Evolutionary conservation across 1,140 invertebrate species (phyloP).

Genomic region (Uloborus diversus): DNA sequence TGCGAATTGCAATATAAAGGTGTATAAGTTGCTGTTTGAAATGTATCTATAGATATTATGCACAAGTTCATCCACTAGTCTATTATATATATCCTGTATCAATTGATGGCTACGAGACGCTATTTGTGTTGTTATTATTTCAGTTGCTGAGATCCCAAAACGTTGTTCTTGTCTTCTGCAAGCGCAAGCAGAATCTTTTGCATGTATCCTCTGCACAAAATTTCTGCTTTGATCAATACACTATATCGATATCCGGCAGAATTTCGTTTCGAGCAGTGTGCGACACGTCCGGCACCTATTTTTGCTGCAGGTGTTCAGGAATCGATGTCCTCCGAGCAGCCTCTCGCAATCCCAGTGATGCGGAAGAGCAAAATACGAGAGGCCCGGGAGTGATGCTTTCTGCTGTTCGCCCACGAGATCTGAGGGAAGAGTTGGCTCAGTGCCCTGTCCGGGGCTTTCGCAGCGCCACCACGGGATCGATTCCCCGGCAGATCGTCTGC

Average conservation of each 20-base stretch:
- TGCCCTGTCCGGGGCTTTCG: constrained; percentile 7
- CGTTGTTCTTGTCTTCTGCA: too few species aligned
- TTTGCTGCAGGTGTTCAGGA: not conserved
- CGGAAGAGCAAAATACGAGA: not conserved
- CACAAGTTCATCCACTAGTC: too few species aligned
- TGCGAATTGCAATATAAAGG: too few species aligned
- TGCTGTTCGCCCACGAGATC: not conserved
- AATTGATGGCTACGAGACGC: too few species aligned
- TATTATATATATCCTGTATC: too few species aligned
- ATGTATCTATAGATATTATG: too few species aligned
- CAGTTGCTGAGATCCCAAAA: too few species aligned
- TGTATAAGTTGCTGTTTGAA: too few species aligned
- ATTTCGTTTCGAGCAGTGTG: not conserved
- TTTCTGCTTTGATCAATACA: not conserved
- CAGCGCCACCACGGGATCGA: constrained; percentile 2
- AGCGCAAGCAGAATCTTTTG: not conserved
- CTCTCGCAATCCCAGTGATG: constrained; percentile 39
- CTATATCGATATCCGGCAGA: not conserved
- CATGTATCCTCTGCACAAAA: not conserved
- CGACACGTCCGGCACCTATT: not conserved
- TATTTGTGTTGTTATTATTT: too few species aligned
- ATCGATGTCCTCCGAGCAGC: not conserved
- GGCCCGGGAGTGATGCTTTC: not conserved
- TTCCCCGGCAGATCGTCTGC: not conserved
- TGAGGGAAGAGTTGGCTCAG: constrained; percentile 29